Percentiles rank a stretch among this genome's conserved stretches.
Conservation (phyloP, 2,113 vertebrate genomes). For the Oryzias javanicus region DNA sequence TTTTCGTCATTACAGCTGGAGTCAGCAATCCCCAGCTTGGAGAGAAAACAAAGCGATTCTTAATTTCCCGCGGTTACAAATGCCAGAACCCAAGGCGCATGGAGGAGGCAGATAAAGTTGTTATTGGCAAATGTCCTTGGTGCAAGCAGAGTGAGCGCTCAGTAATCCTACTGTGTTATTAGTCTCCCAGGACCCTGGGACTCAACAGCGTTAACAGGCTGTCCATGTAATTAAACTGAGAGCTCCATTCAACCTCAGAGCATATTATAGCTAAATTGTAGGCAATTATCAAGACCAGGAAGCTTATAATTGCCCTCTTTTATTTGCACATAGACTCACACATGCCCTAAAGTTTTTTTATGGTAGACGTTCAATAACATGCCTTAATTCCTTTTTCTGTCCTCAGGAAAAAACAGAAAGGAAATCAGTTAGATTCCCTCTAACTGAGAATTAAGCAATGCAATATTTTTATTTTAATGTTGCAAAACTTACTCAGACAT, state of each 20-base stretch:
- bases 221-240: conserved; percentile 88
- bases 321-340: conserved; percentile 60
- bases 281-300: conserved; percentile 76
- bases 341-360: conserved; percentile 46
- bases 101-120: conserved; percentile 92
- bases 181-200: conserved; percentile 84
- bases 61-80: conserved; percentile 86
- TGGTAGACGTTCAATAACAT: conserved; percentile 52
- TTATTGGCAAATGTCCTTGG: conserved; percentile 88
- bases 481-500: conserved; percentile 34
- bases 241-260: conserved; percentile 73
- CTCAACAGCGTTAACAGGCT: conserved; percentile 84
- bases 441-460: conserved; percentile 60
- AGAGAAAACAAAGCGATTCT: conserved; percentile 84
- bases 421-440: conserved; percentile 51
- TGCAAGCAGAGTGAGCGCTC: conserved; percentile 76
- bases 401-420: conserved; percentile 34
- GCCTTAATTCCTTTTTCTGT: conserved; percentile 55
- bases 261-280: conserved; percentile 81
- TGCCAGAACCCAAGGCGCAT: conserved; percentile 81
- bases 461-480: conserved; percentile 50
- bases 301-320: conserved; percentile 75
- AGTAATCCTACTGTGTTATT: conserved; percentile 88
- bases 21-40: conserved; percentile 82
- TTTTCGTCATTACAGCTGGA: conserved; percentile 76